Conservation (phyloP, 2,797 vertebrate species). For the Dendrocincla tyrannina region DNA sequence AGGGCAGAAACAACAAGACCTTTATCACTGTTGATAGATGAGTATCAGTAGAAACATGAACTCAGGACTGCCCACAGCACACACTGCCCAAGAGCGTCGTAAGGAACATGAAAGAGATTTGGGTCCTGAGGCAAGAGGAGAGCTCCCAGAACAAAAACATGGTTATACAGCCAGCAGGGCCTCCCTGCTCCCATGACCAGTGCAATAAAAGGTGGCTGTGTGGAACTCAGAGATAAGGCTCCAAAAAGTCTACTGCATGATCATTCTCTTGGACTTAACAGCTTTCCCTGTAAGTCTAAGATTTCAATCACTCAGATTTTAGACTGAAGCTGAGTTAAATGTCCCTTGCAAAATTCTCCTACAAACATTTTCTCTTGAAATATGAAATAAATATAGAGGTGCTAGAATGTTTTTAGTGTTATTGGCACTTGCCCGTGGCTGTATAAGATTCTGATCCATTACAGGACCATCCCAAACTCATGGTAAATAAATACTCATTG, state of each 20-base stretch:
- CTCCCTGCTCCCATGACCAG: background rate
- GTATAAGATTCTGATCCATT: background rate
- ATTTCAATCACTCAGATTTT: background rate
- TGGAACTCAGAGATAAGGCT: background rate
- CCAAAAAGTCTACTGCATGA: background rate
- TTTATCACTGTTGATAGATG: background rate
- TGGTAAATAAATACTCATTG: background rate
- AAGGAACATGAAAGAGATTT: background rate
- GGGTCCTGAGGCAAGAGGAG: background rate
- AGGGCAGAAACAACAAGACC: background rate
- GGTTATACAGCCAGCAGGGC: background rate
- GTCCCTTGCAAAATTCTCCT: background rate
- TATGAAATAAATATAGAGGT: background rate
- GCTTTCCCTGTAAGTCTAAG: background rate
- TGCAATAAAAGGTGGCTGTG: background rate
- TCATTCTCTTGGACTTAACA: background rate
- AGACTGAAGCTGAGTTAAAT: background rate
- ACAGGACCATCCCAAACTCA: background rate
- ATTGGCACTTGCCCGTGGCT: background rate
- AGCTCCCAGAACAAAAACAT: background rate
- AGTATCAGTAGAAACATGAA: background rate
- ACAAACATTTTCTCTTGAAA: background rate
- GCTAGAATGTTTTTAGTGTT: background rate
- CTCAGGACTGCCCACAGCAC: background rate
- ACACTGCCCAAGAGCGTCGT: background rate